Conservation (phyloP, 2,797 vertebrate species). For the Cyclura pinguis region DNA sequence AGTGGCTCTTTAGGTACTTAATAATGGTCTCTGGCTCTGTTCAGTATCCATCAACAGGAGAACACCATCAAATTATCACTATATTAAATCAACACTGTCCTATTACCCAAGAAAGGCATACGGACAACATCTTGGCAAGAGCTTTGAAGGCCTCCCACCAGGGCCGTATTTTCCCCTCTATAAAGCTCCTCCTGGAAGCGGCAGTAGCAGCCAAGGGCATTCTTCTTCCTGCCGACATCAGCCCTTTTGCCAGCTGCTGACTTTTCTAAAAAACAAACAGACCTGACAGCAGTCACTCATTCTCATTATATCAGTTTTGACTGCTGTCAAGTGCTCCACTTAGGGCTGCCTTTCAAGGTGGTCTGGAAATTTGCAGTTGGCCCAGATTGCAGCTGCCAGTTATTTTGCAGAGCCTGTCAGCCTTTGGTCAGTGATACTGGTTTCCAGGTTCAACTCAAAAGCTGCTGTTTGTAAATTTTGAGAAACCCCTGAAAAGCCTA, state of each 20-base stretch:
- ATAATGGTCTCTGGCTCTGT: background rate
- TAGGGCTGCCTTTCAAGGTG: background rate
- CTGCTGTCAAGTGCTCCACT: background rate
- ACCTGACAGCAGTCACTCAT: background rate
- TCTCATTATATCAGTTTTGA: background rate
- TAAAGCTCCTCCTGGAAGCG: background rate
- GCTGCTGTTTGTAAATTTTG: background rate
- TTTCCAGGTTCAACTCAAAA: background rate
- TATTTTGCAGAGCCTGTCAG: background rate
- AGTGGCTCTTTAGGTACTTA: too few species aligned
- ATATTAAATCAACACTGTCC: background rate
- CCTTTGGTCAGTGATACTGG: too few species aligned
- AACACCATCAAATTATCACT: background rate
- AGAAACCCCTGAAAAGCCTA: background rate
- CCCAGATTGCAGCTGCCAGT: background rate
- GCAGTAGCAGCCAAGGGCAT: background rate
- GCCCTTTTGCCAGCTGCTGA: background rate
- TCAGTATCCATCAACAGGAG: background rate
- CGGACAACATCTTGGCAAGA: background rate
- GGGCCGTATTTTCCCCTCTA: background rate
- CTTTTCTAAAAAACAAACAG: too few species aligned
- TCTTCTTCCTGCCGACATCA: background rate
- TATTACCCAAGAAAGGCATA: background rate
- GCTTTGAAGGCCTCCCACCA: background rate
- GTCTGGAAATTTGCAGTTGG: background rate